Conservation (phyloP, 2,113 vertebrate species). For the Gavia stellata region DNA sequence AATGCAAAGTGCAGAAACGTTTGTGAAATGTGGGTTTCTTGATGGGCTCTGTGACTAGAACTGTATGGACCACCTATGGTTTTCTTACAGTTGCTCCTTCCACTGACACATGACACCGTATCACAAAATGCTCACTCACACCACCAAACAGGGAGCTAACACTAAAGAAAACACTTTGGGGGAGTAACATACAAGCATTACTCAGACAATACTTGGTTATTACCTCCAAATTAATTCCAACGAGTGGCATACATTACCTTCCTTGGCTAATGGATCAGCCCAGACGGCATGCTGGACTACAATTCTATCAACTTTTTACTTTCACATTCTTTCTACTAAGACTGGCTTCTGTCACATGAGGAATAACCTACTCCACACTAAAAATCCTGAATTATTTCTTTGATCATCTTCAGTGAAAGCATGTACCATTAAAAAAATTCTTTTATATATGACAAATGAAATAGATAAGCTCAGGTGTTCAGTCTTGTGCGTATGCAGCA, state of each 20-base stretch:
- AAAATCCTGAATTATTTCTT: neutral
- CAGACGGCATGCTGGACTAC: neutral
- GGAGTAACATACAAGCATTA: neutral
- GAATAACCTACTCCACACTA: neutral
- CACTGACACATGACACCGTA: neutral
- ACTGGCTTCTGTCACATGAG: neutral
- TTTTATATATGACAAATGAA: neutral
- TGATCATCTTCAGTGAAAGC: neutral
- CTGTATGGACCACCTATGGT: rapidly evolving
- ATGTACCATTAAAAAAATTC: neutral
- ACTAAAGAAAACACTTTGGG: neutral
- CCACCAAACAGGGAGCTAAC: neutral
- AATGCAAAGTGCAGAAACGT: neutral
- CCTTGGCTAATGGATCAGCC: neutral
- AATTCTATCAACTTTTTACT: neutral
- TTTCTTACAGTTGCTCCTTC: neutral
- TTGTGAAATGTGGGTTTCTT: neutral
- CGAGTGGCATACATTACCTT: neutral
- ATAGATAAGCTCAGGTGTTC: neutral
- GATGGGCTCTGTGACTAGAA: neutral
- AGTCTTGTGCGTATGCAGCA: neutral
- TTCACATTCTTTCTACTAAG: neutral
- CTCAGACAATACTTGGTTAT: neutral
- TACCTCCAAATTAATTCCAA: neutral
- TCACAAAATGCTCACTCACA: neutral